phyloP scores from a whole-genome alignment of 92 coral and sea anemone species.

The Porites lobata region DNA sequence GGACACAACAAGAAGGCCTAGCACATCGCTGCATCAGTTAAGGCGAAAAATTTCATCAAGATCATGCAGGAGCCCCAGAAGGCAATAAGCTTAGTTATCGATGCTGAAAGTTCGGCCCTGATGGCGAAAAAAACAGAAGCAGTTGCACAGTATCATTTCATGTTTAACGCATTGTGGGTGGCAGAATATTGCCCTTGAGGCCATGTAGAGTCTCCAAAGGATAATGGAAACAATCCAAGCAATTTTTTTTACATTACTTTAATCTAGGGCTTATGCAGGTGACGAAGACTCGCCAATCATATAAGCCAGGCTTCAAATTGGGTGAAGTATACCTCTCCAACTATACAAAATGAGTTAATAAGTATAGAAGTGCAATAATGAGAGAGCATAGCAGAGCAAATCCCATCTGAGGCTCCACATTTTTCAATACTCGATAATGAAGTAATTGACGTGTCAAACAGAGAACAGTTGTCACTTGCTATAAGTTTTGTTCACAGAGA shows the following conservation, averaged over 20 bases:
- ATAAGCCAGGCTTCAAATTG: conserved; percentile 14
- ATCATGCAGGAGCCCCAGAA: conserved; percentile 12
- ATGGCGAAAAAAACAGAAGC: neutral
- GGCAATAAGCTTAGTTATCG: conserved; percentile 28
- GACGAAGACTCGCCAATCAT: neutral
- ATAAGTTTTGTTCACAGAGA: conserved; percentile 54
- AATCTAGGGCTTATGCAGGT: no score
- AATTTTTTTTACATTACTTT: neutral
- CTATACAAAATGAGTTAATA: conserved; percentile 17
- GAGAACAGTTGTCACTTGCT: conserved; percentile 53
- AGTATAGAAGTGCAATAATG: conserved; percentile 33
- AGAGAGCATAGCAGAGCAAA: conserved; percentile 20
- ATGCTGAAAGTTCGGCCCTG: neutral
- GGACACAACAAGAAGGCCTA: conserved; percentile 49
- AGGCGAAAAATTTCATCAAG: conserved; percentile 20
- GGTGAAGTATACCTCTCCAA: conserved; percentile 36
- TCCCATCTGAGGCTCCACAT: conserved; percentile 31
- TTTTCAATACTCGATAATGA: conserved; percentile 63
- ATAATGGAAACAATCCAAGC: conserved; percentile 14
- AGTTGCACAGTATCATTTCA: no score
- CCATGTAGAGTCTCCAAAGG: no score
- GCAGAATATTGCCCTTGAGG: no score
- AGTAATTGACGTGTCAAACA: conserved; percentile 60
- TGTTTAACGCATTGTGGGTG: no score
- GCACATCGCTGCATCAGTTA: conserved; percentile 36